Evolutionary conservation across 2,888 invertebrate species (phyloP), one percentile per base, ranked within the genome.

Genomic region (Conomelus anceps): DNA sequence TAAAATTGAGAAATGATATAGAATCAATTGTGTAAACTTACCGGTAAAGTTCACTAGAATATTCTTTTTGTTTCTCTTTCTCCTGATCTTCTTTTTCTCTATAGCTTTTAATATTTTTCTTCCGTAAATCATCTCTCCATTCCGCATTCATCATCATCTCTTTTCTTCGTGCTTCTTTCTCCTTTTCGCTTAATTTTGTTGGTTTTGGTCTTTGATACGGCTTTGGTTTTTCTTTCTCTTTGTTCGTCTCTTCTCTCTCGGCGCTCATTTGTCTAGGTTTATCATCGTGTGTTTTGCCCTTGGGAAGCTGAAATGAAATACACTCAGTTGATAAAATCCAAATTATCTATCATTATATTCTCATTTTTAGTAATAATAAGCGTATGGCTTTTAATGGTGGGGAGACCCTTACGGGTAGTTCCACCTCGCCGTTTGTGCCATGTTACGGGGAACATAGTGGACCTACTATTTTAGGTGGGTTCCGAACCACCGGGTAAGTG

Each of bases 71-170:
- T 22, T 86, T 86, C 29, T 88, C 22, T 22, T 89, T 88, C 85
- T 90, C 90, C 63, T 85, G 22, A 22, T 89, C 85, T 23, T 89
- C 29, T 85, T 34, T 34, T 26, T 89, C 86, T 34, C 26, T 29
- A 84, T 89, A 88, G 20, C 34, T 84, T n/a, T 85, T 41, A 23
- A 88, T 86, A 34, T 90, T 89, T 41, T 63, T 85, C 26, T 90
- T 87, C 34, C 89, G 87, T 22, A 63, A 85, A 13, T 90, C 88
- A 23, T 90, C 87, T 22, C 90, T 29, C 90, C 90, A 90, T 85
- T 89, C 41, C 17, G 90, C 90, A 88, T 90, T 90, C n/a, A 89
- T 87, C 84, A 88, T 29, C 90, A 90, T 90, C 84, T 89, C 90
- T 23, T 88, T 87, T 26, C 89, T 84, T 22, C 41, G 41, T 23